Evolutionary conservation across 2,888 invertebrate genomes (phyloP), one percentile per base, ranked within the genome.

Genomic region (Malthinus flaveolus): DNA sequence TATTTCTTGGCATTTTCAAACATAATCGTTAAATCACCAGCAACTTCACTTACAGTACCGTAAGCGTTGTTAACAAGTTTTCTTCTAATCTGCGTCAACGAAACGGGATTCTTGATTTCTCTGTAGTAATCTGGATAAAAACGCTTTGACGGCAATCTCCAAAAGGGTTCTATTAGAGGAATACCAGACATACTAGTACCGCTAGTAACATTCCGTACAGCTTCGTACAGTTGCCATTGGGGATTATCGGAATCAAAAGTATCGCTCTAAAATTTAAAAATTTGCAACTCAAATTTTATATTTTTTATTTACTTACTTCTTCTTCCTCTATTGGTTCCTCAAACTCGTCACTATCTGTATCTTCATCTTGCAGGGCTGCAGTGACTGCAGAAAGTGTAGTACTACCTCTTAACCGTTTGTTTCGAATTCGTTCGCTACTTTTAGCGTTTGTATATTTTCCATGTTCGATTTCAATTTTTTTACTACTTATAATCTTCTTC

Each of bases 71-170:
- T 87, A 70, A 88, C 84, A n/a, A 94, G 83, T 75, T 93, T 93
- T 56, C 87, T 88, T 66, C 88, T 85, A 60, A 99, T 97, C 81
- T 97, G 95, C 67, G 91, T 88, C 71, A 99, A 80, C 0, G 97
- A 97, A 67, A 99, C 89, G 0, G 99, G 98, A 73, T 93, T 92
- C 74, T 95, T 93, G 49, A 99, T 98, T 75, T 96, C 94, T 69
- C 93, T 92, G 80, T 97, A 99, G 78, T 99, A 99, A 80, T 98
- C 98, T 0, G 97, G 95, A 80, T 98, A 97, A 65, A 89, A 89
- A 56, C 95, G 83, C 44, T 88, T 90, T 6, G 93, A 93, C 0
- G 98, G 98, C 56, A 99, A 81, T 71, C 93, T 92, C 87, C 93
- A 90, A 79, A 98, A 94, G 0, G 96, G 94, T 73, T 97, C 95